Evolutionary conservation across 2,113 vertebrate species (phyloP).

Genomic region (Tachycineta bicolor): DNA sequence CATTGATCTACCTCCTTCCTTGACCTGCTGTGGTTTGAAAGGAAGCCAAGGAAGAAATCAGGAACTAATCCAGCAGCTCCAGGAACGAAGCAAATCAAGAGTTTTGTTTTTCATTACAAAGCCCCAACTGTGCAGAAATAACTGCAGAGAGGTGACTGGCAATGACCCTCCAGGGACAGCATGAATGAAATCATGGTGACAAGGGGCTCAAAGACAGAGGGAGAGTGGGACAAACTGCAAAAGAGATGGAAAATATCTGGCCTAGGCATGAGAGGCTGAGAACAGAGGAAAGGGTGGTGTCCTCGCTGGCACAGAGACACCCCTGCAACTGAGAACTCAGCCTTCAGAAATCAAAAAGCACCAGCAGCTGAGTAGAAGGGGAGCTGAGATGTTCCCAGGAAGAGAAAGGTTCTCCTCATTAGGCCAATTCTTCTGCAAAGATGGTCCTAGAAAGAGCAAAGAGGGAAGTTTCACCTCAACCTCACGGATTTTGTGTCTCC

Average conservation of each 20-base stretch:
- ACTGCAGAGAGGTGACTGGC: constrained; percentile 22
- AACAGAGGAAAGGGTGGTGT: background rate
- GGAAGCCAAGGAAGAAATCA: constrained; percentile 43
- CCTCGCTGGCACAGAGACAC: background rate
- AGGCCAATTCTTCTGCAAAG: background rate
- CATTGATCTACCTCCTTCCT: background rate
- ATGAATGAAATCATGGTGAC: background rate
- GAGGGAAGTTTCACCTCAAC: background rate
- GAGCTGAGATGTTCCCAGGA: background rate
- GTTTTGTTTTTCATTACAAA: constrained; percentile 51
- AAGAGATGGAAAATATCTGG: background rate
- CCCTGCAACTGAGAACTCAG: background rate
- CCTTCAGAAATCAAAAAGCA: background rate
- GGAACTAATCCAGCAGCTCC: constrained; percentile 51
- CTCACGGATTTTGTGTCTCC: background rate
- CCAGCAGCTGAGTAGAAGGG: accelerated
- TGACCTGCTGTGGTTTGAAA: background rate
- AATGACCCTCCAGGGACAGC: background rate
- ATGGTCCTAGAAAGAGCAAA: background rate
- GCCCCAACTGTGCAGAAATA: constrained; percentile 56
- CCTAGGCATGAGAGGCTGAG: background rate
- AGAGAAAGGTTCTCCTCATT: background rate
- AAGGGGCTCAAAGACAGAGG: background rate
- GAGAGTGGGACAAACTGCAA: background rate
- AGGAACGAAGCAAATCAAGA: constrained; percentile 55